phyloP scores from a whole-genome alignment of 2,888 invertebrate species.

The Eurytoma adleriae region DNA sequence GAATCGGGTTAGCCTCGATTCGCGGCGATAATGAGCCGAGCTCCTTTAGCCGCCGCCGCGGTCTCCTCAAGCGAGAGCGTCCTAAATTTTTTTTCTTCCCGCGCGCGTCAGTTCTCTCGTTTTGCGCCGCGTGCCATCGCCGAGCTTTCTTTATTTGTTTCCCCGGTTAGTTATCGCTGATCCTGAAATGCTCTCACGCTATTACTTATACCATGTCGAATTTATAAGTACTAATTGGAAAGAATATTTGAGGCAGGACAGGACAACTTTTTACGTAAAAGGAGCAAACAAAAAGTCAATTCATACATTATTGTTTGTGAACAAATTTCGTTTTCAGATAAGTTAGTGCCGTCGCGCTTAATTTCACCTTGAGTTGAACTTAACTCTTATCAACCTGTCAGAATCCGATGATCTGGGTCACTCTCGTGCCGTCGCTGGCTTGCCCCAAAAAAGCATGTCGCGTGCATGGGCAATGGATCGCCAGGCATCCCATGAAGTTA shows the following conservation, averaged over 20 bases:
- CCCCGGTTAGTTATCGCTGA: not conserved
- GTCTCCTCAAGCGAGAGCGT: slow-evolving; percentile 22
- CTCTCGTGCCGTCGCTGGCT: not conserved
- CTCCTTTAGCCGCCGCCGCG: not conserved
- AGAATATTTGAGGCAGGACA: too few species aligned
- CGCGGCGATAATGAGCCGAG: slow-evolving; percentile 33
- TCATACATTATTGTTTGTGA: not conserved
- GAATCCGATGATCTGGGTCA: not conserved
- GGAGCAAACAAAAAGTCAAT: not conserved
- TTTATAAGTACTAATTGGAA: not conserved
- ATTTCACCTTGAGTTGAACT: too few species aligned
- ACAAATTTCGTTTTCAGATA: not conserved
- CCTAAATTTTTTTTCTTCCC: slow-evolving; percentile 31
- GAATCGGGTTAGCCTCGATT: slow-evolving; percentile 31
- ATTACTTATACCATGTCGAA: not conserved
- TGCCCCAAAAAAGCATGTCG: slow-evolving; percentile 31
- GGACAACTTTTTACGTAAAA: too few species aligned
- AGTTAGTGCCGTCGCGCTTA: not conserved
- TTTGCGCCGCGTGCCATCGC: too few species aligned
- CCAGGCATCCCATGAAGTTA: slow-evolving; percentile 25
- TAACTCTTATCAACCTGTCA: too few species aligned
- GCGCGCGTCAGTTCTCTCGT: too few species aligned
- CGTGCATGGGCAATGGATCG: not conserved
- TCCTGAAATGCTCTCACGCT: not conserved
- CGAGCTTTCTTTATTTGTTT: too few species aligned